Percentiles rank a stretch among this genome's conserved stretches.
These are phyloP conservation scores for Daboia siamensis DNA, from an alignment of 2,113 vertebrate species.

Conservation along the genomic window DNA sequence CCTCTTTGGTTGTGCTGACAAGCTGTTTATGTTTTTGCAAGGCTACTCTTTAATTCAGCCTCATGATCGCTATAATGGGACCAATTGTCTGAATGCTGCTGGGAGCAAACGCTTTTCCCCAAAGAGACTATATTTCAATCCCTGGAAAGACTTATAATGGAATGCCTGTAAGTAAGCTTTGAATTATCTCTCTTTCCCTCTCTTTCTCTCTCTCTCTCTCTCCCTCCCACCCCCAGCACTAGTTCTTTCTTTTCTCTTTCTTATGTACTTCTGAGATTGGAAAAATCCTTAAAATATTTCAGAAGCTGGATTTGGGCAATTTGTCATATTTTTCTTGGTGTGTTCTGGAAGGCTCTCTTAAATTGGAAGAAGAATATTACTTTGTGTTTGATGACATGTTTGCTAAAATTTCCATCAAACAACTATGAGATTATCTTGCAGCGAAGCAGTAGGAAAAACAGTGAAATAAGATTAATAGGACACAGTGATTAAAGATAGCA, in stretches of 20 bases:
- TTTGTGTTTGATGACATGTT: slow-evolving; percentile 55
- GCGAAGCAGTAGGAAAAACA: slow-evolving; percentile 10
- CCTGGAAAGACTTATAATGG: slow-evolving; percentile 51
- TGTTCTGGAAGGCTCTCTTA: not conserved
- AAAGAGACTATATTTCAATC: slow-evolving; percentile 33
- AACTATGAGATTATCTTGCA: slow-evolving; percentile 31
- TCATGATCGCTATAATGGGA: slow-evolving; percentile 60
- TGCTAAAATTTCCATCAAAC: slow-evolving; percentile 29
- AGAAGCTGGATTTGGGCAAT: not conserved
- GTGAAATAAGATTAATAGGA: slow-evolving; percentile 18
- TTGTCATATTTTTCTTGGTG: not conserved
- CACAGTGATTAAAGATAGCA: slow-evolving; percentile 14
- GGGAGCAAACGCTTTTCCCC: slow-evolving; percentile 35
- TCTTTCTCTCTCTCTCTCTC: not conserved
- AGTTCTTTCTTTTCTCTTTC: not conserved
- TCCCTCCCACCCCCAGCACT: not conserved
- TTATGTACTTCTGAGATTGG: slow-evolving; percentile 22
- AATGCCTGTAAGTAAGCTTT: slow-evolving; percentile 63
- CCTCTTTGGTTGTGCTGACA: slow-evolving; percentile 71
- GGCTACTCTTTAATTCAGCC: slow-evolving; percentile 68
- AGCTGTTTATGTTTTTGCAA: slow-evolving; percentile 72
- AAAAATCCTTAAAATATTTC: slow-evolving; percentile 1
- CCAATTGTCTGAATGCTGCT: slow-evolving; percentile 55
- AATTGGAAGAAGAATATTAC: slow-evolving; percentile 38
- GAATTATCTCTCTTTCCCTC: not conserved